Conservation (phyloP, 2,113 vertebrate species). For the Megaptera novaeangliae region DNA sequence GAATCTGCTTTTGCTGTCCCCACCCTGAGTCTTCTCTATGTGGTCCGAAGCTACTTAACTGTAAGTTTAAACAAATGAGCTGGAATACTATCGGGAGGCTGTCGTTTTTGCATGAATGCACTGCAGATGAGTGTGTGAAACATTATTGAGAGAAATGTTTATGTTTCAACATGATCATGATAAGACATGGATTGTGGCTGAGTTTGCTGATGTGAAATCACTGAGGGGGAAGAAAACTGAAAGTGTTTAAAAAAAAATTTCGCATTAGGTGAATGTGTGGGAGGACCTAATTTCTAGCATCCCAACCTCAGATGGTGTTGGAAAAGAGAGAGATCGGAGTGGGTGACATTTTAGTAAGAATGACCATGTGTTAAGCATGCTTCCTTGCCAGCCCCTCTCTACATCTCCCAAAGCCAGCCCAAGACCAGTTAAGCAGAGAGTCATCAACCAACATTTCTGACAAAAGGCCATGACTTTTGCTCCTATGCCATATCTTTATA, state of each 20-base stretch:
- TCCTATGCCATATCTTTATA: slow-evolving; percentile 29
- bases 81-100: accelerated
- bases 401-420: background rate
- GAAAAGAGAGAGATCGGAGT: background rate
- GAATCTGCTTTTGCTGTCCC: background rate
- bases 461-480: background rate
- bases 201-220: background rate
- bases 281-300: background rate
- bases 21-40: background rate
- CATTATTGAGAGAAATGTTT: accelerated
- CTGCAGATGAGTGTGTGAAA: accelerated
- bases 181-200: background rate
- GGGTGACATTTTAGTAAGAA: background rate
- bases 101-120: background rate
- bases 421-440: background rate
- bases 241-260: too few relatives aligned
- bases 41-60: background rate
- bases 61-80: background rate
- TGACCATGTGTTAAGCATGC: background rate
- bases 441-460: background rate
- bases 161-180: accelerated
- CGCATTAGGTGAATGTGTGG: background rate
- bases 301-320: background rate
- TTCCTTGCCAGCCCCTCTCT: background rate
- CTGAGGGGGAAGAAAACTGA: background rate